phyloP scores from a whole-genome alignment of 2,113 vertebrate genomes.

The Sinocyclocheilus anshuiensis region DNA sequence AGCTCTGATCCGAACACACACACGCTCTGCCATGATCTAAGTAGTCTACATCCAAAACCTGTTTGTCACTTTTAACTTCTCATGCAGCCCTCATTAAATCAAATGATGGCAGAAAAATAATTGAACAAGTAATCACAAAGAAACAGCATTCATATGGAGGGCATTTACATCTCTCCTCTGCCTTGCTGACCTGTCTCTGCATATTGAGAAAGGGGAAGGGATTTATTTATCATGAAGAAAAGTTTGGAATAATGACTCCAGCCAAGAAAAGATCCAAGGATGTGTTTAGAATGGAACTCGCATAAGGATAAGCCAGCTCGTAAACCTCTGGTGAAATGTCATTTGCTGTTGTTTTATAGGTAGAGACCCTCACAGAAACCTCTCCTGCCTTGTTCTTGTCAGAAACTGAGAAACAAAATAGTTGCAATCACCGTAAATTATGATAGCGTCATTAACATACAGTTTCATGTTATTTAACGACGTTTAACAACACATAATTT shows the following conservation, averaged over 20 bases:
- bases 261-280: neutral
- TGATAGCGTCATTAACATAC: too few species aligned
- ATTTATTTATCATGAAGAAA: neutral
- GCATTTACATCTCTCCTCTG: neutral
- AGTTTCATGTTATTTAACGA: too few species aligned
- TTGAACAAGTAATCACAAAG: neutral
- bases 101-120: neutral
- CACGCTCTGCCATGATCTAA: slow-evolving; percentile 27
- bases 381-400: too few species aligned
- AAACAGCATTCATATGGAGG: neutral
- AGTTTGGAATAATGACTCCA: neutral
- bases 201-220: neutral
- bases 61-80: slow-evolving; percentile 29
- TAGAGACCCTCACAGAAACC: too few species aligned
- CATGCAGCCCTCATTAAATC: neutral
- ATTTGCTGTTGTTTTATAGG: too few species aligned
- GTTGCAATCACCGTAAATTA: too few species aligned
- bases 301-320: neutral
- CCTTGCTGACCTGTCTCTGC: neutral
- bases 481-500: too few species aligned
- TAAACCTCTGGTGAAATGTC: too few species aligned
- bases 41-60: slow-evolving; percentile 26
- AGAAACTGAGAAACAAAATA: too few species aligned
- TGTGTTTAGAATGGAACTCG: neutral
- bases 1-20: slow-evolving; percentile 8